A percentile compares a stretch with the other conserved stretches of the same genome.
phyloP scores from a whole-genome alignment of 2,888 invertebrate genomes.

The Empis stercorea region DNA sequence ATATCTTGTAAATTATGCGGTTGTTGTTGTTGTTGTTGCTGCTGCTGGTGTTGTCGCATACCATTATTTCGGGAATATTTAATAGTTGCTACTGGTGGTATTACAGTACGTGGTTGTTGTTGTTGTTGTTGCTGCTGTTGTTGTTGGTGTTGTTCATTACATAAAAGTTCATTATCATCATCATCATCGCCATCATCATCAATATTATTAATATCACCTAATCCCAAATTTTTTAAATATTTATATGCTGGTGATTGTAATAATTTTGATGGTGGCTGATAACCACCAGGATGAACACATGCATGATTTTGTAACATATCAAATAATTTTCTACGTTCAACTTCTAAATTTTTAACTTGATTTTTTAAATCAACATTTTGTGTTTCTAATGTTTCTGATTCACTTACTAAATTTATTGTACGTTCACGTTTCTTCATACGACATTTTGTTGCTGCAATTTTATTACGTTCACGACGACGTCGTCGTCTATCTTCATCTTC shows the following conservation, averaged over 20 bases:
- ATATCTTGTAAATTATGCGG: constrained; percentile 14
- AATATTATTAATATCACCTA: constrained; percentile 22
- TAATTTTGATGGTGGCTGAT: constrained; percentile 27
- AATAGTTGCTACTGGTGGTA: constrained; percentile 35
- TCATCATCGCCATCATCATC: constrained; percentile 19
- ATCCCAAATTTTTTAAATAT: constrained; percentile 28
- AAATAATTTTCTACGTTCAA: constrained; percentile 60
- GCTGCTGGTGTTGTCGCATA: constrained; percentile 18
- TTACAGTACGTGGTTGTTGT: constrained; percentile 25
- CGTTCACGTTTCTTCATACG: constrained; percentile 85
- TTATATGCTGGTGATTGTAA: constrained; percentile 32
- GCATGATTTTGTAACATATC: constrained; percentile 68
- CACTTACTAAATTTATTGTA: constrained; percentile 71
- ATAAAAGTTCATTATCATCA: background rate
- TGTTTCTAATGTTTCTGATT: constrained; percentile 72
- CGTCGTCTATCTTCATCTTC: constrained; percentile 83
- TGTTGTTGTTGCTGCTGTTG: constrained; percentile 12
- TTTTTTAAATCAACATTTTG: constrained; percentile 74
- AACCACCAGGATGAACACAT: constrained; percentile 42
- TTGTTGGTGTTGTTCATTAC: constrained; percentile 9
- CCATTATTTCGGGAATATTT: constrained; percentile 28
- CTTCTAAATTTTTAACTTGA: constrained; percentile 70
- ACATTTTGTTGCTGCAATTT: constrained; percentile 90
- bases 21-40: constrained; percentile 17
- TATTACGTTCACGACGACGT: constrained; percentile 78